Base-by-base conservation (phyloP, 2,113 vertebrate species). In the Procavia capensis region DNA sequence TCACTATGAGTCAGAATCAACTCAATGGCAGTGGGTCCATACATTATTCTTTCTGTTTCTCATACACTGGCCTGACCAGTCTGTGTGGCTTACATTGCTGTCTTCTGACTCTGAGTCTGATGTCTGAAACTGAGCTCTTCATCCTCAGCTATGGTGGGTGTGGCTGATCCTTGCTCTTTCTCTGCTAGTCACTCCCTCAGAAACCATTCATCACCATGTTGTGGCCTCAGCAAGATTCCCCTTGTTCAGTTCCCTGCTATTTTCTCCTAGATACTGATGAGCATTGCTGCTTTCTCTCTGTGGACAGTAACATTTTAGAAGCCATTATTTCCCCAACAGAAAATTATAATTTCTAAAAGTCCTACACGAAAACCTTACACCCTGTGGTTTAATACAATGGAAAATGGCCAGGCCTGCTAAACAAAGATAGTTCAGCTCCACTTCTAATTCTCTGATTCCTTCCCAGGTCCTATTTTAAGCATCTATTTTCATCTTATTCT, bases 401-500 rank as follows among this genome's bases (percentile, higher is more conserved):
- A 86, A 70, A 84, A 50, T 76, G n/a, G 27, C 57, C 80, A 72
- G 41, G 16, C 25, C 89, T 95, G 85, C 64, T 90, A 75, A 92
- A 88, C 76, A 96, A 87, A 97, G 63, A 89, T 66, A 95, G 41
- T 85, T 86, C 83, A 94, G 27, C 57, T 94, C 70, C 61, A 76
- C 54, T 82, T 96, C 57, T 89, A 76, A 86, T 92, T 95, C 82
- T 92, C 70, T 84, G 93, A 88, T 57, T 93, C 79, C 83, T 54
- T 94, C 82, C 83, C 24, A 93, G 75, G 54, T 75, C 87, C 92
- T 89, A 89, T 93, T 91, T 95, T 87, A 94, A 79, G 83, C 79
- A n/a, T 72, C 82, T 88, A 72, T 94, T 96, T 88, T 95, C 86
- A 96, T 81, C 57, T 95, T 81, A 86, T 47, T 76, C 75, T 91